These are phyloP conservation scores for Zhuqinia jingwanae DNA, from an alignment of 2,888 invertebrate genomes.

Conservation along the genomic window DNA sequence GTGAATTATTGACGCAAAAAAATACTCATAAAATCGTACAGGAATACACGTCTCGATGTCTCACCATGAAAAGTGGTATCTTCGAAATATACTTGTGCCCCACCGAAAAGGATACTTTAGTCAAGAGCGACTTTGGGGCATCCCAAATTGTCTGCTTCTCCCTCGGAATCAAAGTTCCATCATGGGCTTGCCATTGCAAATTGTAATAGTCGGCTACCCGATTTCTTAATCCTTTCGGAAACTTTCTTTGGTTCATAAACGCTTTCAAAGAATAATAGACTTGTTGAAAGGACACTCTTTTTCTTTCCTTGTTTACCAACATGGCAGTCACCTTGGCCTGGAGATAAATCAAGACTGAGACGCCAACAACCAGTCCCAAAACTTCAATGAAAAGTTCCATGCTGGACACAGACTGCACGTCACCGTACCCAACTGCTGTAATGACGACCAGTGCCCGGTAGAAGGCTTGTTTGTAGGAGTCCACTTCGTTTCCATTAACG, in stretches of 20 bases:
- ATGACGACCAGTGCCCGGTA: slow-evolving; percentile 75
- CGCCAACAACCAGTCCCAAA: slow-evolving; percentile 71
- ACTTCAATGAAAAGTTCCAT: slow-evolving; percentile 63
- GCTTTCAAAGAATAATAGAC: slow-evolving; percentile 71
- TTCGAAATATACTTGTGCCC: slow-evolving; percentile 70
- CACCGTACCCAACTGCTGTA: slow-evolving; percentile 74
- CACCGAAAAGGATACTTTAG: slow-evolving; percentile 70
- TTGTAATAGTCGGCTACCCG: slow-evolving; percentile 73
- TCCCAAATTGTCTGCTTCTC: slow-evolving; percentile 77
- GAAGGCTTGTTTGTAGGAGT: slow-evolving; percentile 38
- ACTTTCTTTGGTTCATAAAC: slow-evolving; percentile 74
- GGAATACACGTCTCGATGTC: too few relatives aligned
- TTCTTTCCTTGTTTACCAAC: slow-evolving; percentile 73
- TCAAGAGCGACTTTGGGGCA: slow-evolving; percentile 73
- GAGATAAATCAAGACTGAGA: slow-evolving; percentile 65
- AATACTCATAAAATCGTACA: too few relatives aligned
- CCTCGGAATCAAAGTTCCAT: slow-evolving; percentile 74
- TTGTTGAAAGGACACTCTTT: slow-evolving; percentile 74
- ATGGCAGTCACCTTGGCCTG: slow-evolving; percentile 74
- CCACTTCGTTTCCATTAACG: slow-evolving; percentile 28
- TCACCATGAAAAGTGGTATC: slow-evolving; percentile 75
- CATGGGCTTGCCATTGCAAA: slow-evolving; percentile 76
- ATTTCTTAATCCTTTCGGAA: slow-evolving; percentile 65
- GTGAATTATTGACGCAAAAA: too few relatives aligned
- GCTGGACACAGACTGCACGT: slow-evolving; percentile 56